phyloP scores from a whole-genome alignment of 2,888 invertebrate genomes.

The Podabrus alpinus region DNA sequence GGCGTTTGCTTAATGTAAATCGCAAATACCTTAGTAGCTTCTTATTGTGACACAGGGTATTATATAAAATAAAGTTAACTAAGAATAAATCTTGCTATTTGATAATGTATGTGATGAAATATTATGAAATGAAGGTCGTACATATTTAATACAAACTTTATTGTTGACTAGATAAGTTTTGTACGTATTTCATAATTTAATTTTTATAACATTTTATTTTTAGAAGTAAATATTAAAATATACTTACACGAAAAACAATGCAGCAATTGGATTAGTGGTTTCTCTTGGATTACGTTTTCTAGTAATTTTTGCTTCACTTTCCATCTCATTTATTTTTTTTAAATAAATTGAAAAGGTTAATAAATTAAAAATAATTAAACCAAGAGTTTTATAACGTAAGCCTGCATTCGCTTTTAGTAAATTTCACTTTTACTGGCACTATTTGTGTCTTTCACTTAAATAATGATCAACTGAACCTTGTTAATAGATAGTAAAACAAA shows the following conservation, averaged over 20 bases:
- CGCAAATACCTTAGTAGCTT: no score
- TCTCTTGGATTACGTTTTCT: conserved; percentile 28
- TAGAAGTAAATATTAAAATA: no score
- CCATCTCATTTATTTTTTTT: not conserved
- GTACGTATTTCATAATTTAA: not conserved
- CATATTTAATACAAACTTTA: no score
- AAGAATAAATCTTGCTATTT: no score
- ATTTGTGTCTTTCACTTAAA: no score
- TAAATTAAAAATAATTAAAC: not conserved
- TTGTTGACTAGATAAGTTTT: no score
- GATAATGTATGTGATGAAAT: not conserved
- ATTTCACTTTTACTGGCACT: not conserved
- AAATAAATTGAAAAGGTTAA: not conserved
- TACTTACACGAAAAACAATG: conserved; percentile 31
- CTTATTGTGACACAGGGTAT: no score
- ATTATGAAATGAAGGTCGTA: not conserved
- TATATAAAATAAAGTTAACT: no score
- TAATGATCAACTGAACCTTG: no score
- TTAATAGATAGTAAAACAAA: no score
- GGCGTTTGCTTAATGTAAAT: no score
- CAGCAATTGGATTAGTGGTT: conserved; percentile 25
- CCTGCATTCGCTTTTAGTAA: not conserved
- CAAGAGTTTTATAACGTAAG: not conserved
- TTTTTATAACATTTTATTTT: no score
- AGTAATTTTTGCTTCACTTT: conserved; percentile 5